These are phyloP conservation scores for Polyodon spathula DNA, from an alignment of 2,113 vertebrate genomes.

Conservation along the genomic window DNA sequence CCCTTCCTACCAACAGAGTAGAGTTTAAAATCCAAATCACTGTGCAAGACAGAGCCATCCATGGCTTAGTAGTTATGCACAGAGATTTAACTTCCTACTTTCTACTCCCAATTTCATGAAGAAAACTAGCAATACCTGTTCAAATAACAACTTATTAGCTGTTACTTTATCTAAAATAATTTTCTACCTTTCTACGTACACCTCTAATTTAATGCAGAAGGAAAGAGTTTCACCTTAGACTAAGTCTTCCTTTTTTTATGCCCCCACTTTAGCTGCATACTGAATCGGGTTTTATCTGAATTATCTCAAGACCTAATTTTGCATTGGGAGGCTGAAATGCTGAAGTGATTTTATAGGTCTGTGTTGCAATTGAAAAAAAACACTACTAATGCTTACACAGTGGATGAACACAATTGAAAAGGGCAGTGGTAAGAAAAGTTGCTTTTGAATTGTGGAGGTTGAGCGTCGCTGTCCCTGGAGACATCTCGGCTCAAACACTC, in stretches of 20 bases:
- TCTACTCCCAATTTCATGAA: no score
- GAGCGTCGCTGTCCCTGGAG: not conserved
- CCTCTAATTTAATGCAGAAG: no score
- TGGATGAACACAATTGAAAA: not conserved
- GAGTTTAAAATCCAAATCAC: not conserved
- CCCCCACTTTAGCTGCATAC: not conserved
- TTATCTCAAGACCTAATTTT: not conserved
- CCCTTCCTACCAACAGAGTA: not conserved
- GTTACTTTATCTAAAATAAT: no score
- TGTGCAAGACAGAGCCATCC: not conserved
- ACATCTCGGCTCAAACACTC: not conserved
- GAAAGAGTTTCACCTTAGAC: no score
- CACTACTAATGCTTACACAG: not conserved
- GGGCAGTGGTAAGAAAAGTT: not conserved
- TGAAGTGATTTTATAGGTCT: conserved; percentile 2
- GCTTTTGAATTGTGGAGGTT: not conserved
- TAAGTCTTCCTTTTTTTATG: not conserved
- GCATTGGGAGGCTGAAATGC: not conserved
- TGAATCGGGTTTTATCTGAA: conserved; percentile 1
- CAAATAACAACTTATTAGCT: no score
- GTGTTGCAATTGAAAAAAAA: not conserved
- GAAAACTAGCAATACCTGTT: no score
- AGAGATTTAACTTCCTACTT: no score
- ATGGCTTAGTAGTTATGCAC: not conserved
- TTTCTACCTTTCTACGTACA: no score